Evolutionary conservation across 1,140 invertebrate species (phyloP).

Genomic region (Orussus abietinus): DNA sequence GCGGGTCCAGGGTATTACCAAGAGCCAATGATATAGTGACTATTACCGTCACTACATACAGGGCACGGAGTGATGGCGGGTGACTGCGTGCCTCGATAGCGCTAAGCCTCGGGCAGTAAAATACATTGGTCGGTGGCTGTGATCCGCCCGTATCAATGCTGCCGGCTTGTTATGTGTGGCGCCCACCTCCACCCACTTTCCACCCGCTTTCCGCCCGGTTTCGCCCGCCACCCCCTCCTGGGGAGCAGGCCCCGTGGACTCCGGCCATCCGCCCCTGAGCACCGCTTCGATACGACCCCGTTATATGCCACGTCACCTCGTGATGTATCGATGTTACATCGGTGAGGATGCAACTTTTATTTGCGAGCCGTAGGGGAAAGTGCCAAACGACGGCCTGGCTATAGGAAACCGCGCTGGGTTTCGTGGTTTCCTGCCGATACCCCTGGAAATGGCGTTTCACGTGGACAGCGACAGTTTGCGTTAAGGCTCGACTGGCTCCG

Average conservation of each 20-base stretch:
- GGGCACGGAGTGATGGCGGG: conserved; percentile 51
- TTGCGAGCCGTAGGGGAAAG: too few relatives aligned
- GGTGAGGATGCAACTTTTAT: conserved; percentile 1
- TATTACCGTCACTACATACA: conserved; percentile 55
- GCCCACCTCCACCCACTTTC: conserved; percentile 10
- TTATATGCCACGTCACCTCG: conserved; percentile 31
- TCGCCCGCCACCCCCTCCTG: conserved; percentile 15
- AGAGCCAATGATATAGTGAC: conserved; percentile 56
- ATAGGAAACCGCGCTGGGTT: too few relatives aligned
- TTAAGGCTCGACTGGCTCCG: too few relatives aligned
- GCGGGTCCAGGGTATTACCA: conserved; percentile 48
- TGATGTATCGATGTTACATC: conserved; percentile 37
- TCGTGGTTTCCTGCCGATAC: too few relatives aligned
- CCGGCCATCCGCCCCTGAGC: conserved; percentile 15
- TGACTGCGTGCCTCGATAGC: conserved; percentile 55
- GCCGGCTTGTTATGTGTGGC: conserved; percentile 44
- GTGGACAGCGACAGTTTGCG: too few relatives aligned
- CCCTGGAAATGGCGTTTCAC: too few relatives aligned
- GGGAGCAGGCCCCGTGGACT: conserved; percentile 8
- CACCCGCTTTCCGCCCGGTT: background rate
- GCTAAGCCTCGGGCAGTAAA: conserved; percentile 53
- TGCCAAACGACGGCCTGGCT: too few relatives aligned
- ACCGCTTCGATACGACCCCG: conserved; percentile 28
- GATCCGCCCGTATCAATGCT: conserved; percentile 54
- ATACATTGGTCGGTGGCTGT: conserved; percentile 52